These are phyloP conservation scores for Poeciliopsis turneri DNA, from an alignment of 2,797 vertebrate species.

Conservation along the genomic window DNA sequence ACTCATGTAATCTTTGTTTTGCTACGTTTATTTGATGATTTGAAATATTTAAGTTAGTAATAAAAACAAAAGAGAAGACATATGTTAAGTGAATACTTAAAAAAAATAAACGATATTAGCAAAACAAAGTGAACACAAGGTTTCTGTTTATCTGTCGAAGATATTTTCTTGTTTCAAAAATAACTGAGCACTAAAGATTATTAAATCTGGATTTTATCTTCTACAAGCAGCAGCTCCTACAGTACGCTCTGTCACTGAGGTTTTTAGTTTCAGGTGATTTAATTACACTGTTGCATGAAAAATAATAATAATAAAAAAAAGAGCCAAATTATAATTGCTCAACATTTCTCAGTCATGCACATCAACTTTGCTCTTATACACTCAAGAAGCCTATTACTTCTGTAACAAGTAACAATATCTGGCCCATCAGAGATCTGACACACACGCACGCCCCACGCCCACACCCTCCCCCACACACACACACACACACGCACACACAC, in stretches of 20 bases:
- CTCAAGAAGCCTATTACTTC: neutral
- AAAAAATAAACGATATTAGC: too few relatives aligned
- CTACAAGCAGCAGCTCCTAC: neutral
- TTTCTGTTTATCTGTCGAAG: neutral
- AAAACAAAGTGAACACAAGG: neutral
- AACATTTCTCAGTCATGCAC: neutral
- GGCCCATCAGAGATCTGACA: constrained; percentile 30
- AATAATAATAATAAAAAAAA: neutral
- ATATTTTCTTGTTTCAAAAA: neutral
- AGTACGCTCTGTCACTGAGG: neutral
- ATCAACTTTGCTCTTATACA: neutral
- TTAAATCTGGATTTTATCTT: neutral
- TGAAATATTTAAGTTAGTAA: too few relatives aligned
- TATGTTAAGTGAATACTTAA: neutral
- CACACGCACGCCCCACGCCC: constrained; percentile 20
- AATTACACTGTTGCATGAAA: neutral
- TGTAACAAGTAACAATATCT: constrained; percentile 8
- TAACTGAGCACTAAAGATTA: neutral
- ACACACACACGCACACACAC: constrained; percentile 26
- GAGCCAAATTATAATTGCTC: neutral
- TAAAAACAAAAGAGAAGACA: neutral
- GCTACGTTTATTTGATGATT: too few relatives aligned
- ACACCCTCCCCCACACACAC: constrained; percentile 18
- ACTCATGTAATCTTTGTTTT: too few relatives aligned
- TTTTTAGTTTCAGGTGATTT: neutral